Conservation (phyloP, 2,888 invertebrate species). For the Euphydryas editha region DNA sequence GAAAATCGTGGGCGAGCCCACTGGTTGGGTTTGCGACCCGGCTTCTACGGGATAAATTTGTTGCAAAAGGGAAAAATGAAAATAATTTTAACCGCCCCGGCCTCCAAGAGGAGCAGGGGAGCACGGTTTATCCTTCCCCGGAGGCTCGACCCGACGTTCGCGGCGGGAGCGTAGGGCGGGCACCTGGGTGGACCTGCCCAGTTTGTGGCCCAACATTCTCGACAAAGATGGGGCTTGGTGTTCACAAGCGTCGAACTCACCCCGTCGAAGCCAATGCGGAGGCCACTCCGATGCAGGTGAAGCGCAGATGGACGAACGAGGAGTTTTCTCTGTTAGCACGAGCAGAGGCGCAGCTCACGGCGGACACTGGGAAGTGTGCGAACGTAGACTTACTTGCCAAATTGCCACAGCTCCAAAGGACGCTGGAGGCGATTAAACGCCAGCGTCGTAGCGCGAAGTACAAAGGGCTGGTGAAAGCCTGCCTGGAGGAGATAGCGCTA, state of each 20-base stretch:
- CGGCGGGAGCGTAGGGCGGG: slow-evolving; percentile 20
- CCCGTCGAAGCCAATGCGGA: slow-evolving; percentile 37
- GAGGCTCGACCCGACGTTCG: slow-evolving; percentile 6
- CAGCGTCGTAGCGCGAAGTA: slow-evolving; percentile 31
- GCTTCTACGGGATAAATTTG: not conserved
- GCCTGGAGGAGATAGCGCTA: slow-evolving; percentile 11
- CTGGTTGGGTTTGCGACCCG: slow-evolving; percentile 34
- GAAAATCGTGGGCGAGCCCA: slow-evolving; percentile 29
- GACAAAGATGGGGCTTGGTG: slow-evolving; percentile 35
- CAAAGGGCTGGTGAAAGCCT: slow-evolving; percentile 28
- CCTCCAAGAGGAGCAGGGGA: slow-evolving; percentile 41
- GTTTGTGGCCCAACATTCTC: slow-evolving; percentile 31
- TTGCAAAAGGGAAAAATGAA: slow-evolving; percentile 8
- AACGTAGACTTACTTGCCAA: slow-evolving; percentile 26
- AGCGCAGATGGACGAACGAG: slow-evolving; percentile 41
- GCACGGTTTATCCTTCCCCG: slow-evolving; percentile 25
- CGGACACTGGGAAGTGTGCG: slow-evolving; percentile 19
- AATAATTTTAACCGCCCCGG: slow-evolving; percentile 22
- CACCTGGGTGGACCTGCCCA: slow-evolving; percentile 26
- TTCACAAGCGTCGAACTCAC: slow-evolving; percentile 36
- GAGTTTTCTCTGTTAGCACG: slow-evolving; percentile 37
- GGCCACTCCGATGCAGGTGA: slow-evolving; percentile 36
- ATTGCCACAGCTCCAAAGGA: slow-evolving; percentile 32
- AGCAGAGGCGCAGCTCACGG: slow-evolving; percentile 37
- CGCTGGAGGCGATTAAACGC: slow-evolving; percentile 38